These are phyloP conservation scores for Morpho achilles DNA, from an alignment of 2,888 invertebrate genomes.

Conservation along the genomic window DNA sequence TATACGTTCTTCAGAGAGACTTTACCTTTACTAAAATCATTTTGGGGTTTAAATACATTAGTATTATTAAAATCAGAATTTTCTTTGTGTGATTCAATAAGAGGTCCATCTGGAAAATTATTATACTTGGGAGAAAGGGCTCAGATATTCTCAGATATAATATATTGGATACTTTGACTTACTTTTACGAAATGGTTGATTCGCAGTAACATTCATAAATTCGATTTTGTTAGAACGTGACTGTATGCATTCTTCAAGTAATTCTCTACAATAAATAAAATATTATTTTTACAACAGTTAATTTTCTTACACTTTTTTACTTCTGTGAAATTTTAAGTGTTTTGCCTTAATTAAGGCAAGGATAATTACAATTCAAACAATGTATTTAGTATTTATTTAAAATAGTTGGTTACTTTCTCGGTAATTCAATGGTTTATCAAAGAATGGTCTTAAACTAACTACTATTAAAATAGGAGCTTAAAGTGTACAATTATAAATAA, in stretches of 20 bases:
- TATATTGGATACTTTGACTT: slow-evolving; percentile 1
- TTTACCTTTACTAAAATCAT: not conserved
- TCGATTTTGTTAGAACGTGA: slow-evolving; percentile 7
- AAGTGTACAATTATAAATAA: no score
- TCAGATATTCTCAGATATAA: not conserved
- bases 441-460: not conserved
- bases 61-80: not conserved
- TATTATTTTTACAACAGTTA: not conserved
- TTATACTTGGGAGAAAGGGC: not conserved
- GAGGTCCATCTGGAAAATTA: not conserved
- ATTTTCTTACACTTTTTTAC: not conserved
- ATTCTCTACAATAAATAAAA: slow-evolving; percentile 10
- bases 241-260: slow-evolving; percentile 13
- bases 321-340: not conserved
- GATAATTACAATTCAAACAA: no score
- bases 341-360: no score
- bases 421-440: not conserved
- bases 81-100: not conserved
- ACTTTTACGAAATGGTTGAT: slow-evolving; percentile 2
- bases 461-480: no score
- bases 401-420: no score
- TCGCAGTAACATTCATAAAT: not conserved
- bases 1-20: not conserved
- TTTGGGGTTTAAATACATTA: not conserved
- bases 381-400: no score